These are phyloP conservation scores for Pionites leucogaster DNA, from an alignment of 2,113 vertebrate species.

Conservation along the genomic window DNA sequence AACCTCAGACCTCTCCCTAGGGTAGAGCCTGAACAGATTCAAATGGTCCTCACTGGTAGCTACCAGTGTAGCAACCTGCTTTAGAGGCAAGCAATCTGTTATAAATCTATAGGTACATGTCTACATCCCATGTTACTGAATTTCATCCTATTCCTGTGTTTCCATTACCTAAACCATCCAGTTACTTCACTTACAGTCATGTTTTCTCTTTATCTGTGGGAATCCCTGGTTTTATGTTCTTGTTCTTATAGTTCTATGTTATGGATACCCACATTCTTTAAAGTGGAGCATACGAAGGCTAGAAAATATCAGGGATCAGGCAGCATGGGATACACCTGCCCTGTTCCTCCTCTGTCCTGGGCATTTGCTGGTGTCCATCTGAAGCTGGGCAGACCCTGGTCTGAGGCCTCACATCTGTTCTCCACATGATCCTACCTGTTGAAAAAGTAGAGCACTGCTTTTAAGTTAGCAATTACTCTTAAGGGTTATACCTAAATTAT, in stretches of 20 bases:
- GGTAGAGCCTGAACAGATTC: background rate
- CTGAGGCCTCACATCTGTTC: background rate
- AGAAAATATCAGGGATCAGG: background rate
- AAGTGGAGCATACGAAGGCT: background rate
- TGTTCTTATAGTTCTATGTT: background rate
- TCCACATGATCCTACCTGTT: background rate
- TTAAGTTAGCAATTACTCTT: background rate
- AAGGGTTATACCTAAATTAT: background rate
- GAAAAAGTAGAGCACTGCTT: background rate
- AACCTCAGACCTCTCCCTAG: background rate
- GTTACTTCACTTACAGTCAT: background rate
- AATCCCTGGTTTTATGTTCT: background rate
- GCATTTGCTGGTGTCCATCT: background rate
- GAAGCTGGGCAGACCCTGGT: background rate
- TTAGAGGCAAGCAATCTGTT: background rate
- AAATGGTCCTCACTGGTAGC: background rate
- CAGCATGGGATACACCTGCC: background rate
- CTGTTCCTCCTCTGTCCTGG: background rate
- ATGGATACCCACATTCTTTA: too few species aligned
- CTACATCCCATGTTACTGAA: background rate
- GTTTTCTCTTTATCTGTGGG: background rate
- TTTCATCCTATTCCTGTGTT: background rate
- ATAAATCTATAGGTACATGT: fast-evolving
- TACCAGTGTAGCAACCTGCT: background rate
- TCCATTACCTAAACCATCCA: background rate